Evolutionary conservation across 2,113 vertebrate genomes (phyloP), one percentile per base, ranked within the genome.

Genomic region (Clarias magur): DNA sequence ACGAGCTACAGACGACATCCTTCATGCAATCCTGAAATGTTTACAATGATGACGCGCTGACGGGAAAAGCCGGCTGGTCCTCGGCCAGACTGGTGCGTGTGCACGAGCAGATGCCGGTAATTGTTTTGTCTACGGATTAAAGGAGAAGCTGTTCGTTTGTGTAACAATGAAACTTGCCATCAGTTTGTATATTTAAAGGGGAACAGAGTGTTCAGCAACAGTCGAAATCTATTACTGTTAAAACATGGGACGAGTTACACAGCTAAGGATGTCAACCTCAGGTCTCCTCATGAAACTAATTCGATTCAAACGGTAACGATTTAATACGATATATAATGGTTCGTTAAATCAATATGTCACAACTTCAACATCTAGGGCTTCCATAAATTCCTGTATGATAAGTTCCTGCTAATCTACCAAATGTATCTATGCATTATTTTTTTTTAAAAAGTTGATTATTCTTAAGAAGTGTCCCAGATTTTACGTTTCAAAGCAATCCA

Each of bases 11-110:
- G 56, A 23, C 17, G 48, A 16, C 73, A 54, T n/a, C 23, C 48
- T 78, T 78, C 73, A 78, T 54, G 30, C 56, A 60, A 38, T 80
- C 56, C n/a, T 57, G n/a, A 80, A 30, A 80, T 21, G 27, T 38
- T 80, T 80, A 17, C 38, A 78, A 78, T 78, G 48, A 53, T 3
- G 42, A 79, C 0, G 15, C n/a, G 17, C 15, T 57, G 30, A 27
- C 21, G 78, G 78, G 54, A 80, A 30, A 80, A 57, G 57, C 79
- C 25, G 11, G 56, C 57, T 25, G 79, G 30, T 38, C 21, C 17
- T 56, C 27, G 15, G 0, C 25, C 54, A 34, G n/a, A 59, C 54
- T 53, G 23, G 16, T 88, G 38, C 34, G 62, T 68, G 62, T 25
- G 62, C 56, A 62, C 30, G 15, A 27, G 4, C n/a, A 8, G 57